Evolutionary conservation across 2,888 invertebrate genomes (phyloP).

Genomic region (Drosophila cracens): DNA sequence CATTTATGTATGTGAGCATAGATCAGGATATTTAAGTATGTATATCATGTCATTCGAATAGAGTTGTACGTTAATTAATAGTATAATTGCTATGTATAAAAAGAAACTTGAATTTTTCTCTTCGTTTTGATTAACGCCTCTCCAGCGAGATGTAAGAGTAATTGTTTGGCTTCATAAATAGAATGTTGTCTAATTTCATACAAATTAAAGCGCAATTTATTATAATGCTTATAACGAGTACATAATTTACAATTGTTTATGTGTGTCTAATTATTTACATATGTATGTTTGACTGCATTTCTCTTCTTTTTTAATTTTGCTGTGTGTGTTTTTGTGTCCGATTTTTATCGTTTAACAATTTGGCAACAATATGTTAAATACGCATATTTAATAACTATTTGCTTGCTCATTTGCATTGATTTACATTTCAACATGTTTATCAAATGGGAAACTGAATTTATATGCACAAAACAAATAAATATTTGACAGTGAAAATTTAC

Average conservation of each 20-base stretch:
- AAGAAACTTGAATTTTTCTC: conserved; percentile 8
- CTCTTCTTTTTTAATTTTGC: conserved; percentile 1
- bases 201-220: conserved; percentile 53
- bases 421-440: conserved; percentile 20
- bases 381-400: conserved; percentile 22
- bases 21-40: conserved; percentile 37
- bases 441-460: neutral
- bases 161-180: conserved; percentile 7
- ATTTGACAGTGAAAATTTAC: too few relatives aligned
- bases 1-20: conserved; percentile 45
- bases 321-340: neutral
- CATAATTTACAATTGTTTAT: conserved; percentile 67
- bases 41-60: conserved; percentile 17
- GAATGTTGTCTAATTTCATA: conserved; percentile 31
- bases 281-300: conserved; percentile 31
- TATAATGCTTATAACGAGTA: conserved; percentile 63
- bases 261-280: conserved; percentile 64
- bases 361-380: conserved; percentile 53
- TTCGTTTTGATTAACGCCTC: conserved; percentile 33
- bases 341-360: conserved; percentile 39
- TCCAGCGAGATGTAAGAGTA: conserved; percentile 3
- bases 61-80: conserved; percentile 25
- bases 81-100: conserved; percentile 26
- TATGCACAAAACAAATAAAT: neutral
- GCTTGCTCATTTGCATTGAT: conserved; percentile 34